Conservation (phyloP, 1,140 invertebrate genomes). For the Meloidogyne floridensis region DNA sequence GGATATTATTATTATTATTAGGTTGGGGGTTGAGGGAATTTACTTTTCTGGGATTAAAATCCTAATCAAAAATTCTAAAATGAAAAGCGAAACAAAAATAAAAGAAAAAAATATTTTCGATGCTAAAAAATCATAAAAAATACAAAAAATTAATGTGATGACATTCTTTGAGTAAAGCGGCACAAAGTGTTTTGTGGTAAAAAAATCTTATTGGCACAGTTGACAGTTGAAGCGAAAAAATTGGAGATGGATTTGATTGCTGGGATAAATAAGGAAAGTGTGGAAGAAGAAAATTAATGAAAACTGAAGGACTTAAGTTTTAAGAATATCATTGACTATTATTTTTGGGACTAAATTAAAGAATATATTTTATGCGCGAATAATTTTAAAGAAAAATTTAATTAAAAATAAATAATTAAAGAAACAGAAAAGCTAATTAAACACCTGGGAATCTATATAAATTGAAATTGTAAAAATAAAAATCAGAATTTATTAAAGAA, state of each 20-base stretch:
- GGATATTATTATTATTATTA: not conserved
- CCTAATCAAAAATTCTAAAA: not conserved
- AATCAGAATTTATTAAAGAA: not conserved
- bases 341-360: not conserved
- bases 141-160: not conserved
- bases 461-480: too few relatives aligned
- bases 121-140: not conserved
- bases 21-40: not conserved
- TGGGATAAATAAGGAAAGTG: not conserved
- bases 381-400: not conserved
- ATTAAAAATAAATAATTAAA: not conserved
- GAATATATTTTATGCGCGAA: not conserved
- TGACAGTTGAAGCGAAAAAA: not conserved
- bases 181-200: not conserved
- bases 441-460: not conserved
- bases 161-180: not conserved
- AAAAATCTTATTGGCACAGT: not conserved
- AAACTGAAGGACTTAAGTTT: not conserved
- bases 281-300: not conserved
- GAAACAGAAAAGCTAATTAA: not conserved
- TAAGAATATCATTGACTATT: constrained; percentile 2
- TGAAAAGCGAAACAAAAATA: not conserved
- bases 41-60: not conserved
- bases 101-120: not conserved
- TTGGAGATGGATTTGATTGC: not conserved